These are phyloP conservation scores for Oxyruncus cristatus DNA, from an alignment of 2,113 vertebrate genomes.

Conservation along the genomic window DNA sequence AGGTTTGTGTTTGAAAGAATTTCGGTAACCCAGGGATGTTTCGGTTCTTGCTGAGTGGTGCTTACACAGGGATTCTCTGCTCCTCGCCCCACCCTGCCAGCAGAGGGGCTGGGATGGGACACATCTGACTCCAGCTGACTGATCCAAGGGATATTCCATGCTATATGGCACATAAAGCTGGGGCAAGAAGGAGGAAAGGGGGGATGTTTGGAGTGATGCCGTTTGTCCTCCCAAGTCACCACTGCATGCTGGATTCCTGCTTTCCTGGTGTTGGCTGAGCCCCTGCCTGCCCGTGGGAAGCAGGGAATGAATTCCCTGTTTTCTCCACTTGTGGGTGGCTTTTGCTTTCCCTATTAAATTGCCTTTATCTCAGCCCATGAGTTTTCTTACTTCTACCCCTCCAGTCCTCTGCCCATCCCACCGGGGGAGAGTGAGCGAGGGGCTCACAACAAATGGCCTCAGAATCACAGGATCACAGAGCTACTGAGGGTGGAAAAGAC, in stretches of 20 bases:
- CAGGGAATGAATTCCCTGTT: neutral
- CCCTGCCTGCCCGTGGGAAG: neutral
- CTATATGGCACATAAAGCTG: neutral
- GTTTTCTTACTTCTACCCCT: neutral
- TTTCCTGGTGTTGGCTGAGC: neutral
- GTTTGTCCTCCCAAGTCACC: neutral
- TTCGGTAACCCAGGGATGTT: no score
- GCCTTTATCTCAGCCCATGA: neutral
- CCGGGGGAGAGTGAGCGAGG: neutral
- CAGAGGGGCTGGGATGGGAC: neutral
- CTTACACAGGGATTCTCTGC: neutral
- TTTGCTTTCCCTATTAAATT: neutral
- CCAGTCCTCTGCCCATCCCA: no score
- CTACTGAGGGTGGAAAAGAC: neutral
- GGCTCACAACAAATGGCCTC: neutral
- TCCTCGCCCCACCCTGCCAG: neutral
- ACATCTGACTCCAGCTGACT: neutral
- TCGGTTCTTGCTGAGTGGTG: no score
- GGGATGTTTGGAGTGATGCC: neutral
- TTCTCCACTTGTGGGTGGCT: neutral
- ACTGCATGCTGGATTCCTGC: neutral
- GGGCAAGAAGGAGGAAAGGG: neutral
- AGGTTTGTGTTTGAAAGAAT: neutral
- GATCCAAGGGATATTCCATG: neutral
- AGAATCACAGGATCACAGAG: neutral